Evolutionary conservation across 2,797 vertebrate species (phyloP), one percentile per base, ranked within the genome.

Genomic region (Cirrhinus molitorella): DNA sequence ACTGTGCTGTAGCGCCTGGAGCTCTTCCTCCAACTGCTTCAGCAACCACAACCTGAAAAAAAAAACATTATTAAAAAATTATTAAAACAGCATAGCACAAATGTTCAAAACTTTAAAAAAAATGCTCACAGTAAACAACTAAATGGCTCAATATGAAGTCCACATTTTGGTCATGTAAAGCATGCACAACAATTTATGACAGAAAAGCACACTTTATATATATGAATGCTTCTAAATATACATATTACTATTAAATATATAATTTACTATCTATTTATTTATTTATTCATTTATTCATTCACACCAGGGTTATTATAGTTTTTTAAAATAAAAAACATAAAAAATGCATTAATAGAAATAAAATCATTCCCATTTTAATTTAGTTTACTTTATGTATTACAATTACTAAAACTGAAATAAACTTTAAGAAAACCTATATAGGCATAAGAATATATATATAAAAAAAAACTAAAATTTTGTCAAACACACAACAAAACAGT

Each of bases 21-120:
- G 21, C 88, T 99, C 97, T 86, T 99, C 97, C 90, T 99, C 97
- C 89, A 99, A 90, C 87, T 98, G 97, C 91, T 96, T 96, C 81
- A 98, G 97, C 87, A 94, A 92, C 87, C 96, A 96, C 85, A 98
- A 91, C 89, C 98, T 99, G 90, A 88, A 59, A 88, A 80, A 79
- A 25, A 55, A 88, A 79, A 80, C 31, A 25, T 53, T 88, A 89
- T n/a, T 4, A 47, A 13, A 66, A n/a, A 10, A 51, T 45, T 4
- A 31, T 59, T 19, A 63, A 12, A 55, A 63, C 57, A 65, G 28
- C 34, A 10, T 21, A 53, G 16, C 9, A 40, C 57, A 65, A 21
- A 51, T n/a, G n/a, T n/a, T n/a, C 31, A 67, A 19, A 40, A 68
- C n/a, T 45, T 5, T 4, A 34, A 2, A 34, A 34, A 34, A 53